Conservation (phyloP, 2,797 vertebrate genomes). For the Acipenser ruthenus region DNA sequence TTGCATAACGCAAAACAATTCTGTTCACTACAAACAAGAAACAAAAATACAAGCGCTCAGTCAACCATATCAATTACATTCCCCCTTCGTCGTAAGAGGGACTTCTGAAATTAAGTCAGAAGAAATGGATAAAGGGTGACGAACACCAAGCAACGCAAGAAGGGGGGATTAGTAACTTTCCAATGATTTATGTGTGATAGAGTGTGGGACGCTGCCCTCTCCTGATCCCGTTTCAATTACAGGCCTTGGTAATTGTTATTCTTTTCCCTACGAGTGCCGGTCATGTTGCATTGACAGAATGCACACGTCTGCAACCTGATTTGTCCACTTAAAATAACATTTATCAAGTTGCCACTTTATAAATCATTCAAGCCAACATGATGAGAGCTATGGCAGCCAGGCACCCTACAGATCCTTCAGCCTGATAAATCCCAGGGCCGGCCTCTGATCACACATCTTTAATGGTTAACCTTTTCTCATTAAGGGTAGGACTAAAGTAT, state of each 20-base stretch:
- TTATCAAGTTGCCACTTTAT: slow-evolving; percentile 61
- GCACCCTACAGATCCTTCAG: slow-evolving; percentile 40
- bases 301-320: slow-evolving; percentile 48
- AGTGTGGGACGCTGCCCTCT: slow-evolving; percentile 44
- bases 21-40: too few relatives aligned
- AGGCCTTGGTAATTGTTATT: slow-evolving; percentile 31
- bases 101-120: too few relatives aligned
- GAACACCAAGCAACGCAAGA: slow-evolving; percentile 28
- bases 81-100: too few relatives aligned
- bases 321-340: slow-evolving; percentile 56
- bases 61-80: too few relatives aligned
- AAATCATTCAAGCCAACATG: slow-evolving; percentile 62
- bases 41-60: too few relatives aligned
- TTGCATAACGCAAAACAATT: too few relatives aligned
- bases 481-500: slow-evolving; percentile 21
- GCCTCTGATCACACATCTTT: slow-evolving; percentile 35
- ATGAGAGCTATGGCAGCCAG: slow-evolving; percentile 60
- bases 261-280: slow-evolving; percentile 36
- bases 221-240: slow-evolving; percentile 29
- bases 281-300: slow-evolving; percentile 46
- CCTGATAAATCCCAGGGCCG: slow-evolving; percentile 44
- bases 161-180: slow-evolving; percentile 17
- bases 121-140: slow-evolving; percentile 11
- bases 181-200: slow-evolving; percentile 52
- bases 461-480: slow-evolving; percentile 12